Evolutionary conservation across 1,140 invertebrate genomes (phyloP), one percentile per base, ranked within the genome.

Genomic region (Leptinotarsa undecemlineata): DNA sequence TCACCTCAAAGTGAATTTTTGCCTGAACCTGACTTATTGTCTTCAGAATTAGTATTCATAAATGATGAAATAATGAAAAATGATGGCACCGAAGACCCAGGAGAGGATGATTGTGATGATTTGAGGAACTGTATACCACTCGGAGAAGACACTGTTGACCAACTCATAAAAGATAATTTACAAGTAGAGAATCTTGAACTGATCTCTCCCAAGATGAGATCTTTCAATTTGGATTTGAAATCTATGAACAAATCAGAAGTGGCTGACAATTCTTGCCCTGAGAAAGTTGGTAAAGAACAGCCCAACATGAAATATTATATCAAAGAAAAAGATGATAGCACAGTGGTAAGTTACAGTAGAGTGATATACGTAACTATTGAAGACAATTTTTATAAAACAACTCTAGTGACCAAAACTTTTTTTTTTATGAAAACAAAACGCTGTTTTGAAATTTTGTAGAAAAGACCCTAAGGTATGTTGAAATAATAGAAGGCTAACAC

Each of bases 121-220:
- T n/a, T 74, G 17, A 71, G 60, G 60, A 71, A 48, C 23, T 71
- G 69, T 33, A 61, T 71, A 71, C 69, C 69, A 14, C 23, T 71
- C 4, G 69, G 69, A 61, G 69, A 71, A 71, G 69, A 71, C n/a
- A 71, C 69, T 4, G 69, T 71, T n/a, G 69, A 71, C 14, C 69
- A 71, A 71, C 48, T 71, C 13, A 71, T 71, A 21, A 60, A 71
- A 26, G 69, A 71, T 61, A 71, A 71, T n/a, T 61, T 71, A 23
- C 42, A 61, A 71, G 48, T 71, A 23, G 69, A 61, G 1, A 71
- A 71, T 61, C 26, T 71, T 19, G 69, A 71, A 71, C 17, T 71
- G 13, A 71, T 71, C 20, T 71, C 69, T 17, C 69, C 69, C 17
- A 71, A 71, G 21, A 60, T 71, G 21, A 61, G 48, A 14, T 71